A percentile compares a stretch with the other conserved stretches of the same genome.
Evolutionary conservation across 2,888 invertebrate species (phyloP).

Genomic region (Dusona sp.): DNA sequence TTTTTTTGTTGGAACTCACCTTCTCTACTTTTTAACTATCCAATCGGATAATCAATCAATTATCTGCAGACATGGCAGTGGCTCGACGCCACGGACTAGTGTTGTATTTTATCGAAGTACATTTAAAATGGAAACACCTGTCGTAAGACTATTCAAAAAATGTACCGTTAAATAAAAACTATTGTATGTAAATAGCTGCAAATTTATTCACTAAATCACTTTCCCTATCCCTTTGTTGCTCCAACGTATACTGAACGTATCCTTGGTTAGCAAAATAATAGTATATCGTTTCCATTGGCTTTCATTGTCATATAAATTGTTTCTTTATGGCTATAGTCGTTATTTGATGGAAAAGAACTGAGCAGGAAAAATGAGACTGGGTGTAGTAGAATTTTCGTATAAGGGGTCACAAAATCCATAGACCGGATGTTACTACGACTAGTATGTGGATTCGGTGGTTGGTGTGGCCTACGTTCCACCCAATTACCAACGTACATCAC

Average conservation of each 20-base stretch:
- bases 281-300: neutral
- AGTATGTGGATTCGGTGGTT: conserved; percentile 41
- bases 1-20: neutral
- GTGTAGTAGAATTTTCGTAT: conserved; percentile 30
- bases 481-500: conserved; percentile 75
- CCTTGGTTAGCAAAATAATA: neutral
- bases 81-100: neutral
- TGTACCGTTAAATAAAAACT: neutral
- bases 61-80: neutral
- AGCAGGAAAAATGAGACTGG: neutral
- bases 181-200: neutral
- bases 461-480: conserved; percentile 72
- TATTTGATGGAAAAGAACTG: conserved; percentile 2
- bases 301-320: neutral
- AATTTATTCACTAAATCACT: neutral
- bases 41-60: neutral
- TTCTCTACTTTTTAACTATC: neutral
- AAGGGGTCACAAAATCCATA: conserved; percentile 41
- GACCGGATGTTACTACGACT: conserved; percentile 18
- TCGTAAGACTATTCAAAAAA: neutral
- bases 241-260: neutral
- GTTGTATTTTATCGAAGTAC: neutral
- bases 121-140: neutral
- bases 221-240: neutral
- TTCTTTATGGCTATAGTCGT: neutral